phyloP scores from a whole-genome alignment of 2,888 invertebrate genomes.

The Hymenopus coronatus region DNA sequence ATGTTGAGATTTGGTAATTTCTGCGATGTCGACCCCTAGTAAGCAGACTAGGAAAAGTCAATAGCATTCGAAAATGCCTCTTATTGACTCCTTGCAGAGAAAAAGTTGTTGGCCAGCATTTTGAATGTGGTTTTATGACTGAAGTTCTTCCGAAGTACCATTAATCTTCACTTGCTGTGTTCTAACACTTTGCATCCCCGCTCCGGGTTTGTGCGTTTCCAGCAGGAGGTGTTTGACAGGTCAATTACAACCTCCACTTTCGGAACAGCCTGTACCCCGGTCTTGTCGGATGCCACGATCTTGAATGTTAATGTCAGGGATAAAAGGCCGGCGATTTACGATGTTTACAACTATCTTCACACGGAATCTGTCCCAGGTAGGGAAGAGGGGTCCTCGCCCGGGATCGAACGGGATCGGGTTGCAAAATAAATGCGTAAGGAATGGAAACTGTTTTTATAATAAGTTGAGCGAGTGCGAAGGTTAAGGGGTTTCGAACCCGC shows the following conservation, averaged over 20 bases:
- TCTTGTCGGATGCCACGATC: neutral
- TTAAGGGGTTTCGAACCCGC: neutral
- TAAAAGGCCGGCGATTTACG: neutral
- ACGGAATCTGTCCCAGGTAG: neutral
- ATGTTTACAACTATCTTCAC: neutral
- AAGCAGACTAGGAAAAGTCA: too few relatives aligned
- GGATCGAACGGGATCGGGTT: neutral
- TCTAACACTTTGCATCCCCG: too few relatives aligned
- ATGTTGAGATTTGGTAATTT: too few relatives aligned
- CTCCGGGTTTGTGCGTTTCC: neutral
- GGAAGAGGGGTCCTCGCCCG: neutral
- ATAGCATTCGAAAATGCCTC: too few relatives aligned
- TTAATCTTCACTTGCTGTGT: too few relatives aligned
- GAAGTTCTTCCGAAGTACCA: too few relatives aligned
- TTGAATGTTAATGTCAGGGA: neutral
- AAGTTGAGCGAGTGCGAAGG: neutral
- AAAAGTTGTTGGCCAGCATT: too few relatives aligned
- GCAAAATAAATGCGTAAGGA: neutral
- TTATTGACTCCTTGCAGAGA: too few relatives aligned
- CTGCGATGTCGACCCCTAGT: too few relatives aligned
- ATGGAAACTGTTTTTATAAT: neutral
- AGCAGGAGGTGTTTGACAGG: neutral
- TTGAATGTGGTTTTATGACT: too few relatives aligned
- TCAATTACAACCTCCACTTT: neutral
- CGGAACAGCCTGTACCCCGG: neutral